Evolutionary conservation across 2,797 vertebrate genomes (phyloP).

Genomic region (Cirrhinus mrigala): DNA sequence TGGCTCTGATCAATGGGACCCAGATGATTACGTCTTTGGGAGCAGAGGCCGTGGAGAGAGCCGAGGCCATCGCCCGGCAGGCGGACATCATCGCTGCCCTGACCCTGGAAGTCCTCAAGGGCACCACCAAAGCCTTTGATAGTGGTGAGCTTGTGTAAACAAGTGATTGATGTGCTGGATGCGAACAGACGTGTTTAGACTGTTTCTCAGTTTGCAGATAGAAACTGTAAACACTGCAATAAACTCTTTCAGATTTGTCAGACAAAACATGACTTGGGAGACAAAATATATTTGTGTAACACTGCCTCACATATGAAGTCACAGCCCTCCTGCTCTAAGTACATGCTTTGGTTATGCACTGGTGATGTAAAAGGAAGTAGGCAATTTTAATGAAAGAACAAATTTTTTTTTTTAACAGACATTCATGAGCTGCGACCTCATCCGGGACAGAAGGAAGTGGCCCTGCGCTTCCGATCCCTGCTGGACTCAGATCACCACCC

Average conservation of each 20-base stretch:
- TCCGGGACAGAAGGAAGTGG: constrained; percentile 92
- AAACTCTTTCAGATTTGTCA: constrained; percentile 6
- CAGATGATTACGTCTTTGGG: constrained; percentile 99
- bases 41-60: constrained; percentile 94
- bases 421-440: constrained; percentile 93
- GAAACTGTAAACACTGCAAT: constrained; percentile 12
- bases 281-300: constrained; percentile 8
- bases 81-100: constrained; percentile 97
- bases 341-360: not conserved
- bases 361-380: too few relatives aligned
- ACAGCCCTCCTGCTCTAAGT: not conserved
- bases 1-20: constrained; percentile 96
- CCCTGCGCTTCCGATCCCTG: constrained; percentile 92
- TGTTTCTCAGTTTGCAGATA: not conserved
- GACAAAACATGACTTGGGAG: not conserved
- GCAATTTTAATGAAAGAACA: not conserved
- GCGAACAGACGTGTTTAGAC: not conserved
- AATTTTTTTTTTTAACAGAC: constrained; percentile 74
- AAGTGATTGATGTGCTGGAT: constrained; percentile 21
- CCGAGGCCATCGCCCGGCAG: constrained; percentile 89
- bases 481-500: constrained; percentile 97
- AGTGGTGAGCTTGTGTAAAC: constrained; percentile 81
- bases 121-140: constrained; percentile 97
- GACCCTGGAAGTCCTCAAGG: constrained; percentile 95
- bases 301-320: not conserved